Conservation (phyloP, 1,140 invertebrate genomes). For the Bombus balteatus region DNA sequence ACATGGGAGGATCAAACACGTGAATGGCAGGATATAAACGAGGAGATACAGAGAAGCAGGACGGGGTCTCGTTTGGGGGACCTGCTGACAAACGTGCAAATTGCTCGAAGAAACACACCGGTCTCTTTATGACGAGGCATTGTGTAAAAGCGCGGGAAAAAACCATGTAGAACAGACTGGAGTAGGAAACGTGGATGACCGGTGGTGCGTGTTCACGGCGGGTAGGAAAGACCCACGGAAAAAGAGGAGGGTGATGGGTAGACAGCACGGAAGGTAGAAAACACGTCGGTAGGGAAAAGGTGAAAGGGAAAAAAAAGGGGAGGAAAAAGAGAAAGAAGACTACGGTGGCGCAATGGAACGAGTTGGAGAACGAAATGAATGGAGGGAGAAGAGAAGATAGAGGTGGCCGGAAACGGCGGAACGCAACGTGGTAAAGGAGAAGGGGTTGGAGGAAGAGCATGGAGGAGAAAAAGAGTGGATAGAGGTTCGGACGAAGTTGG, state of each 20-base stretch:
- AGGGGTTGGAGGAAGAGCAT: background rate
- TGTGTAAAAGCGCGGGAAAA: conserved; percentile 12
- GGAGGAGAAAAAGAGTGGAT: background rate
- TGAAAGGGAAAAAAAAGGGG: background rate
- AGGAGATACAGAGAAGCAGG: background rate
- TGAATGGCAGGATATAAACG: background rate
- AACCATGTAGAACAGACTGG: conserved; percentile 12
- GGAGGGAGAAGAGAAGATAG: conserved; percentile 18
- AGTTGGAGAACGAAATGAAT: conserved; percentile 26
- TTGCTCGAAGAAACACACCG: conserved; percentile 43
- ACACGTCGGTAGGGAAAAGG: background rate
- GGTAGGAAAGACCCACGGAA: background rate
- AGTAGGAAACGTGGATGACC: conserved; percentile 15
- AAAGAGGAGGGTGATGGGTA: background rate
- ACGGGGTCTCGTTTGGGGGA: background rate
- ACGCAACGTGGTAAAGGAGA: too few relatives aligned
- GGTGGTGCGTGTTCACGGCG: background rate
- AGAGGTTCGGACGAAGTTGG: conserved; percentile 28
- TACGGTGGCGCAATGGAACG: conserved; percentile 41
- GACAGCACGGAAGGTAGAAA: background rate
- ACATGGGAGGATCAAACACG: background rate
- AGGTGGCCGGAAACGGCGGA: conserved; percentile 35
- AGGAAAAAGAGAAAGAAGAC: background rate
- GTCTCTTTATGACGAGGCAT: conserved; percentile 34
- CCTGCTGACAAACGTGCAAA: conserved; percentile 28